Conservation (phyloP, 2,888 invertebrate genomes). For the Zonitis immaculata region DNA sequence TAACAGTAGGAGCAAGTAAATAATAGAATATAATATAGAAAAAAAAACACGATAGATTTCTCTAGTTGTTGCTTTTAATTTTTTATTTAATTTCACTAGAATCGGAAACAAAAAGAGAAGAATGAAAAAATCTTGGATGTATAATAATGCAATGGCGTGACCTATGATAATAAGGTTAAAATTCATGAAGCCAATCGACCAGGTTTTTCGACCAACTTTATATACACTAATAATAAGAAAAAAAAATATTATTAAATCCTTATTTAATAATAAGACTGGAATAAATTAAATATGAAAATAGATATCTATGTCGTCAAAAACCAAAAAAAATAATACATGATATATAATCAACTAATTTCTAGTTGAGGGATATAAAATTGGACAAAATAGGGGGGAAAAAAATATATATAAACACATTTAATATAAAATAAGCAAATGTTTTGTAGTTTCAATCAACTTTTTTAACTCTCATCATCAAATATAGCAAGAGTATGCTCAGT, state of each 20-base stretch:
- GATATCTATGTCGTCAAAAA: no score
- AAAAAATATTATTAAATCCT: background rate
- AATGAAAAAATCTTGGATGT: slow-evolving; percentile 14
- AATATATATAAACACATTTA: background rate
- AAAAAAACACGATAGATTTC: background rate
- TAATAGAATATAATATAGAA: background rate
- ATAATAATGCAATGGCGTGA: slow-evolving; percentile 20
- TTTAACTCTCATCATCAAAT: background rate
- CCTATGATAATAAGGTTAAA: slow-evolving; percentile 20
- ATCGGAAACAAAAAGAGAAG: background rate
- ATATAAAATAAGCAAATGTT: background rate
- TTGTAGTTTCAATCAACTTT: background rate
- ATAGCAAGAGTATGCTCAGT: background rate
- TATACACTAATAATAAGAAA: no score
- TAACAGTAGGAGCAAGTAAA: no score
- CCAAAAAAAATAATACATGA: background rate
- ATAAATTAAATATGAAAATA: background rate
- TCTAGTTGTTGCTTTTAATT: background rate
- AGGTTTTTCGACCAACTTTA: slow-evolving; percentile 9
- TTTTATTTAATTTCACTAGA: background rate
- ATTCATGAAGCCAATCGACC: slow-evolving; percentile 21
- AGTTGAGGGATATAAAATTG: no score
- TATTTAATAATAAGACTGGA: background rate
- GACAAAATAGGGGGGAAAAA: background rate
- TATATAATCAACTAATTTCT: no score